phyloP scores from a whole-genome alignment of 2,113 vertebrate genomes.

The Chaetodon auriga region DNA sequence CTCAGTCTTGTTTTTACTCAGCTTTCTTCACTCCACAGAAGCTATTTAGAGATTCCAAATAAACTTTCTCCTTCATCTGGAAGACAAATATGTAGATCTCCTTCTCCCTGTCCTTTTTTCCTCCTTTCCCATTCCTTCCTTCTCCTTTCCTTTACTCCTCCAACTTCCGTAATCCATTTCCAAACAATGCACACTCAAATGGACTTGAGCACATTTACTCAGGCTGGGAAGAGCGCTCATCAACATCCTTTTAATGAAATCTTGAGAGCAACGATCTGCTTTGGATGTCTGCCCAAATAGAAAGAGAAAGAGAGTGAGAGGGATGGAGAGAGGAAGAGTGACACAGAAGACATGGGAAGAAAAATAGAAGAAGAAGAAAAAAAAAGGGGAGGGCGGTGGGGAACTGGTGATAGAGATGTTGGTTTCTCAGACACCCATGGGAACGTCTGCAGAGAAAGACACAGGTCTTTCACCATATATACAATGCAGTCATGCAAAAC shows the following conservation, averaged over 20 bases:
- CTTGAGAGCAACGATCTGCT: slow-evolving; percentile 74
- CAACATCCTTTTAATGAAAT: slow-evolving; percentile 83
- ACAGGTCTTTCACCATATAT: slow-evolving; percentile 21
- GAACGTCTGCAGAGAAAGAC: slow-evolving; percentile 51
- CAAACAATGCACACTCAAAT: slow-evolving; percentile 80
- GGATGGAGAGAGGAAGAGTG: slow-evolving; percentile 49
- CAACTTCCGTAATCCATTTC: slow-evolving; percentile 74
- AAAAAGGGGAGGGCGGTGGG: not conserved
- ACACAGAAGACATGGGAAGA: slow-evolving; percentile 28
- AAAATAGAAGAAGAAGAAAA: slow-evolving; percentile 31
- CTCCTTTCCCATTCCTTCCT: slow-evolving; percentile 5
- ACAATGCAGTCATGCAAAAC: slow-evolving; percentile 16
- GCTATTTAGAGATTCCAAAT: slow-evolving; percentile 52
- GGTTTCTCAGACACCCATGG: slow-evolving; percentile 56
- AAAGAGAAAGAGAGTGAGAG: slow-evolving; percentile 46
- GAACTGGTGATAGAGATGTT: slow-evolving; percentile 46
- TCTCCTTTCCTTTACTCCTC: slow-evolving; percentile 48
- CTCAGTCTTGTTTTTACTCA: slow-evolving; percentile 17
- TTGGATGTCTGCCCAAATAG: slow-evolving; percentile 76
- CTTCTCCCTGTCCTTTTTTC: not conserved
- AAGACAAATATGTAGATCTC: slow-evolving; percentile 65
- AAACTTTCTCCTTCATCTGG: slow-evolving; percentile 52
- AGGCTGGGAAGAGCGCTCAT: slow-evolving; percentile 76
- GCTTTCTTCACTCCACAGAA: slow-evolving; percentile 35
- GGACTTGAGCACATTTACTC: slow-evolving; percentile 80